A percentile compares a stretch with the other conserved stretches of the same genome.
These are phyloP conservation scores for Saxicola maurus DNA, from an alignment of 2,797 vertebrate species.

Conservation along the genomic window DNA sequence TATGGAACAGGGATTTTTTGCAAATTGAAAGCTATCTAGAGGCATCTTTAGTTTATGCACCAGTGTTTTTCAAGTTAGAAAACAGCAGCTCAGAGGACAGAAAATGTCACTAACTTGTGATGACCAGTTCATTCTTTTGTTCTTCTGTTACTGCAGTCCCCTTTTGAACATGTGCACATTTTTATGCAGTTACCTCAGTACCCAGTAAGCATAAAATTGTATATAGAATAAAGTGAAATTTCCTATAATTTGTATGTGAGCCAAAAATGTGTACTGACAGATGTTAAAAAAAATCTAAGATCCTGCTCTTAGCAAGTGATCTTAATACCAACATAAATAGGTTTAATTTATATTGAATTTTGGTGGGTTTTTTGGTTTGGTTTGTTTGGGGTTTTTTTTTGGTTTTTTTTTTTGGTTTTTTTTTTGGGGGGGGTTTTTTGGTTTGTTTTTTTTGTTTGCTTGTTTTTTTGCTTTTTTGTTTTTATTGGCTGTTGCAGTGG, in stretches of 20 bases:
- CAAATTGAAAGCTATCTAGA: slow-evolving; percentile 32
- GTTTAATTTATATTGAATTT: neutral
- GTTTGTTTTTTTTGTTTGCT: neutral
- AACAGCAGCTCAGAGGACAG: neutral
- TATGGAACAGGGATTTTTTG: slow-evolving; percentile 9
- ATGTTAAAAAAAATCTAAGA: neutral
- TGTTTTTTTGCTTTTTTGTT: neutral
- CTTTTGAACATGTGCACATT: neutral
- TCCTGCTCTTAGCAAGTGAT: neutral
- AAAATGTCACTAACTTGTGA: slow-evolving; percentile 11
- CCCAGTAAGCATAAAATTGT: neutral
- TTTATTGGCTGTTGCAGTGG: neutral
- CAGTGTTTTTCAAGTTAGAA: neutral
- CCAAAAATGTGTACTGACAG: neutral
- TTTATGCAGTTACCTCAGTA: neutral
- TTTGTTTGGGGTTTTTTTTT: neutral
- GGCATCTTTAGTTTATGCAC: neutral
- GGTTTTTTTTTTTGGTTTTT: neutral
- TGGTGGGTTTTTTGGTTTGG: neutral
- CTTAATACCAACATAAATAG: neutral
- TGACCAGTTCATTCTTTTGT: neutral
- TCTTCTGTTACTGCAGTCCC: neutral
- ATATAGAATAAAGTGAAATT: neutral
- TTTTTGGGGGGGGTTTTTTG: no score
- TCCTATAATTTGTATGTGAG: neutral